Conservation (phyloP, 2,888 invertebrate species). For the Cephus spinipes region DNA sequence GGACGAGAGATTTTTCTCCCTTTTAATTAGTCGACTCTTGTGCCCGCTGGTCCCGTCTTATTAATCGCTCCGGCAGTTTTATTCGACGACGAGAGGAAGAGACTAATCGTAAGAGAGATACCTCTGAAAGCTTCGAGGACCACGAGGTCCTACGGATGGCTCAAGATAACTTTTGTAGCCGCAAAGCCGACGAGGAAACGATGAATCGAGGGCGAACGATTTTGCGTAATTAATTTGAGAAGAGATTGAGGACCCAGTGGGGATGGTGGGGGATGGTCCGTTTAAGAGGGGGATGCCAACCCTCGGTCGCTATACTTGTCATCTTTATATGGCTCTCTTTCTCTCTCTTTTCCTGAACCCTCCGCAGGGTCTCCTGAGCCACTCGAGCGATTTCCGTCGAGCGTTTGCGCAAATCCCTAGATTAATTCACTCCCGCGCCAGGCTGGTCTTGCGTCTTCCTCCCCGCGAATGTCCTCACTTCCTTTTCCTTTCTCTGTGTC, state of each 20-base stretch:
- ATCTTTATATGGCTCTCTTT: not conserved
- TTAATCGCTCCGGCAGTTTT: not conserved
- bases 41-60: not conserved
- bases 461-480: not conserved
- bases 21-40: slow-evolving; percentile 3
- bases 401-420: not conserved
- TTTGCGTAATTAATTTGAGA: slow-evolving; percentile 2
- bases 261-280: not conserved
- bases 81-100: not conserved
- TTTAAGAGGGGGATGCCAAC: not conserved
- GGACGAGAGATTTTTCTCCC: not conserved
- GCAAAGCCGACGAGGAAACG: not conserved
- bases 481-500: not conserved
- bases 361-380: not conserved
- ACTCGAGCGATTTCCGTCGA: not conserved
- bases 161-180: not conserved
- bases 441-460: not conserved
- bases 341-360: not conserved
- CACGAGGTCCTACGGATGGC: not conserved
- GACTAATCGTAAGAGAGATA: not conserved
- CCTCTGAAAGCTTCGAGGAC: not conserved
- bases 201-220: slow-evolving; percentile 1
- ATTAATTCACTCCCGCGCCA: not conserved
- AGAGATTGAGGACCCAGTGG: not conserved
- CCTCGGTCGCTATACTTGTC: not conserved